Conservation (phyloP, 2,113 vertebrate species). For the Progne subis region DNA sequence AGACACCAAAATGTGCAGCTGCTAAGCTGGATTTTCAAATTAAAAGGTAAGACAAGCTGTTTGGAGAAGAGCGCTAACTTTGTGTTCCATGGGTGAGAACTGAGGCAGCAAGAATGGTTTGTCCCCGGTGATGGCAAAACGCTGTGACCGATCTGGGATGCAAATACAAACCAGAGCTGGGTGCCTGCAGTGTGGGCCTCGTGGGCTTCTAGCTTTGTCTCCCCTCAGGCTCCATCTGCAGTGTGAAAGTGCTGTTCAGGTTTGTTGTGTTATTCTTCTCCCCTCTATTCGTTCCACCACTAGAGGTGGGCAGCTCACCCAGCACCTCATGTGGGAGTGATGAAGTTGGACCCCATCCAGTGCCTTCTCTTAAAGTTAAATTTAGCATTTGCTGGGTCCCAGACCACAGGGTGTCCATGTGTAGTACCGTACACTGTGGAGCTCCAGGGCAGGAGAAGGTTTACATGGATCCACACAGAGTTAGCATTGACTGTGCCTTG, state of each 20-base stretch:
- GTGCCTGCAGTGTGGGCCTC: neutral
- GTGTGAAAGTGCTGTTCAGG: rapidly evolving
- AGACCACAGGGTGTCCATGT: neutral
- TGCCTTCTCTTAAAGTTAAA: neutral
- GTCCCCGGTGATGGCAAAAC: neutral
- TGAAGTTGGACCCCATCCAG: neutral
- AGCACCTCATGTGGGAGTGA: neutral
- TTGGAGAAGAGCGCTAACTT: neutral
- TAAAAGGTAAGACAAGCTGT: neutral
- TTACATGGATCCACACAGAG: rapidly evolving
- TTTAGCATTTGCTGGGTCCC: neutral
- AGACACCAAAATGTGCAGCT: neutral
- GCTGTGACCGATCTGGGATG: neutral
- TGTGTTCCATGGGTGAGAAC: neutral
- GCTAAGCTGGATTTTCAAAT: neutral
- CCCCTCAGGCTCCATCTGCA: neutral
- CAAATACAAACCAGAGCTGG: neutral
- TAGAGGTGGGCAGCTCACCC: neutral
- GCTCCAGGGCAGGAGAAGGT: neutral
- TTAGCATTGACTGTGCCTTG: rapidly evolving
- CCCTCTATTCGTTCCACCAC: neutral
- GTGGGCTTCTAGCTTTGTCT: neutral
- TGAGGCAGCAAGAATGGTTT: neutral
- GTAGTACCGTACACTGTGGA: neutral
- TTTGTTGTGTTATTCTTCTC: neutral